Conservation (phyloP, 2,113 vertebrate species). For the Poeciliopsis retropinna region DNA sequence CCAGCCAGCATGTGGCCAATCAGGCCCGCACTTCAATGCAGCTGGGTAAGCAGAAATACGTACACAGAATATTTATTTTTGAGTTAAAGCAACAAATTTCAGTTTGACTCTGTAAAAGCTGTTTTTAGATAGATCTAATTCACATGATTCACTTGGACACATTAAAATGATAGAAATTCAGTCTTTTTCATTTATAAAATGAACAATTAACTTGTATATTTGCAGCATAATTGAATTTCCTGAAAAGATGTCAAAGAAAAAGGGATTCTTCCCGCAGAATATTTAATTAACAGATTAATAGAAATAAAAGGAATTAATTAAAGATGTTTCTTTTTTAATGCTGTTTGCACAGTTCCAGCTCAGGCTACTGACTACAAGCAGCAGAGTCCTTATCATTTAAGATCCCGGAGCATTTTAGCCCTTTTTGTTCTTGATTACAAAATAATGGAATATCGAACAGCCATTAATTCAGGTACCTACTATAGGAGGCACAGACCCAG, state of each 20-base stretch:
- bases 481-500: constrained; percentile 15
- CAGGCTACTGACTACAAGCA: constrained; percentile 12
- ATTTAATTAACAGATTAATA: constrained; percentile 14
- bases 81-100: constrained; percentile 2
- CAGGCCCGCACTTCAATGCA: constrained; percentile 84
- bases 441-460: constrained; percentile 63
- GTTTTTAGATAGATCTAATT: neutral
- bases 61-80: constrained; percentile 3
- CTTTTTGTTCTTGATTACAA: constrained; percentile 31
- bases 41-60: constrained; percentile 80
- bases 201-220: neutral
- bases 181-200: neutral
- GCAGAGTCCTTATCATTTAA: constrained; percentile 32
- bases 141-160: neutral
- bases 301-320: constrained; percentile 14
- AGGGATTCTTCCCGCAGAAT: constrained; percentile 11
- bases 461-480: constrained; percentile 51
- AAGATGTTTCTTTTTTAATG: constrained; percentile 13
- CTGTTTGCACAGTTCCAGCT: constrained; percentile 1
- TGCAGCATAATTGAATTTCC: neutral
- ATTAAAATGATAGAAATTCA: neutral
- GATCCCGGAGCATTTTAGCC: constrained; percentile 32
- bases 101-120: neutral
- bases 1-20: constrained; percentile 81
- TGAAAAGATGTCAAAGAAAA: constrained; percentile 9